phyloP scores from a whole-genome alignment of 2,113 vertebrate species.

The Lepus americanus region DNA sequence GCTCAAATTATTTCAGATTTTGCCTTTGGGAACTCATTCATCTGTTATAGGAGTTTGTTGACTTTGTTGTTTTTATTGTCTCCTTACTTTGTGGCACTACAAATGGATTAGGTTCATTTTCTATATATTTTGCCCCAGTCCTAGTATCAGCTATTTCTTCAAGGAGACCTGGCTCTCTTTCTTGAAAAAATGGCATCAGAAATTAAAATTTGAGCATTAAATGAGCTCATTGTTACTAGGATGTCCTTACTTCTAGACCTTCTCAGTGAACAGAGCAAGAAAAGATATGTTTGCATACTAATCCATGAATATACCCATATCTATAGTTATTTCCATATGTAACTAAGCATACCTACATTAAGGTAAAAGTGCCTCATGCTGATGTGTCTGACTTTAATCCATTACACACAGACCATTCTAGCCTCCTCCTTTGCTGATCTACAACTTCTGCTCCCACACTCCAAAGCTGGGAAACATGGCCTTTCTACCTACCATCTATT shows the following conservation, averaged over 20 bases:
- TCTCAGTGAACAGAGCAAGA: neutral
- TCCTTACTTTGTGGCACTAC: neutral
- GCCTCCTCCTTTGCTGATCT: neutral
- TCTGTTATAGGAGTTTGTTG: no score
- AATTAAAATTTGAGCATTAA: neutral
- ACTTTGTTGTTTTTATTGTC: neutral
- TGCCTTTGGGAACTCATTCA: neutral
- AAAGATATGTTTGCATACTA: neutral
- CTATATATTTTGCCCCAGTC: neutral
- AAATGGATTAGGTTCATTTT: neutral
- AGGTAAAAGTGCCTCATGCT: neutral
- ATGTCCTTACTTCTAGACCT: neutral
- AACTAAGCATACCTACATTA: neutral
- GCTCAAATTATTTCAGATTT: neutral
- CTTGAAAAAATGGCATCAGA: neutral
- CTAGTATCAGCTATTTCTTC: neutral
- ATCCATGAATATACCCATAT: fast-evolving
- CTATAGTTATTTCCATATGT: neutral
- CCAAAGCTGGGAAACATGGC: neutral
- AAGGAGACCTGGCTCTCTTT: neutral
- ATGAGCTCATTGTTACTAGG: neutral
- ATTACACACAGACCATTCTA: neutral
- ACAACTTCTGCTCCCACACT: neutral
- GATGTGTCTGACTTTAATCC: neutral
- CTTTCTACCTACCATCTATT: neutral